phyloP scores from a whole-genome alignment of 2,797 vertebrate genomes.

The Chloroceryle inda region DNA sequence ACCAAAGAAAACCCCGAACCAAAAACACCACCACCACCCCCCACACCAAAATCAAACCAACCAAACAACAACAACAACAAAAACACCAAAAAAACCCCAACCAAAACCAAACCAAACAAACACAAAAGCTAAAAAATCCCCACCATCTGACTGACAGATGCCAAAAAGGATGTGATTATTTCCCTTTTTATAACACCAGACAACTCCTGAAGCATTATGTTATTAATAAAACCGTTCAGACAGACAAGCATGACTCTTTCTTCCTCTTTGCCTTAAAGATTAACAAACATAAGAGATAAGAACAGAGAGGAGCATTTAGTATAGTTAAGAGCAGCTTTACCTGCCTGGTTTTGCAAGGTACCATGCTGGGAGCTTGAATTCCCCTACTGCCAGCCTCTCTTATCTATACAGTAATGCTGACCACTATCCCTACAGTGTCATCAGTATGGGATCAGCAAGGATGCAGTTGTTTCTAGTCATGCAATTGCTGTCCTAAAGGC shows the following conservation, averaged over 20 bases:
- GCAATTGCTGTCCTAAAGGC: neutral
- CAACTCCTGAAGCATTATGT: neutral
- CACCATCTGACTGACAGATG: neutral
- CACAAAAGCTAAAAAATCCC: neutral
- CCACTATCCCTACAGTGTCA: neutral
- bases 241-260: neutral
- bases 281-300: neutral
- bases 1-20: neutral
- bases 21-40: too few relatives aligned
- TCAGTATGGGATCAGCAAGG: neutral
- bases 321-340: neutral
- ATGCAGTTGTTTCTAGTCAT: neutral
- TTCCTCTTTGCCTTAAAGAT: neutral
- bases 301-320: neutral
- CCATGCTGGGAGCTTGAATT: neutral
- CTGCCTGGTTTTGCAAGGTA: neutral
- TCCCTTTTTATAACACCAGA: neutral
- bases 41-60: too few relatives aligned
- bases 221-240: slow-evolving; percentile 9
- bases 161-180: neutral
- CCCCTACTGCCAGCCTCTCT: neutral
- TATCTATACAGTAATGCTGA: accelerated
- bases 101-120: too few relatives aligned
- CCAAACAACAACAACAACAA: neutral
- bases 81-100: neutral